These are phyloP conservation scores for Gorsachius goisagi DNA, from an alignment of 2,113 vertebrate genomes.

Conservation along the genomic window DNA sequence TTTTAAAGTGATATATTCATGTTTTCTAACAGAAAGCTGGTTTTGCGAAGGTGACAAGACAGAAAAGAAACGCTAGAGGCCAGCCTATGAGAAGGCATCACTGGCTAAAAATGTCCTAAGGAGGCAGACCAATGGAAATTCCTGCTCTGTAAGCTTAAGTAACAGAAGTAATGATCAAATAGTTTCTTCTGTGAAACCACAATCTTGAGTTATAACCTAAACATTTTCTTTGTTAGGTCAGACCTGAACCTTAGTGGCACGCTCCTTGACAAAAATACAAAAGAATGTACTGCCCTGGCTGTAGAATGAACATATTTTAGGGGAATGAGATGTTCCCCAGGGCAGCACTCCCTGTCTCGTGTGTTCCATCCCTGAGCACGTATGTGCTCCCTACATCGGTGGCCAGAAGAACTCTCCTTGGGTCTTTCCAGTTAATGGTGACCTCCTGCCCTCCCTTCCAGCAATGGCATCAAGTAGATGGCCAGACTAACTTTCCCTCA, in stretches of 20 bases:
- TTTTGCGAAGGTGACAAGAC: not conserved
- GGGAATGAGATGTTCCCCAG: not conserved
- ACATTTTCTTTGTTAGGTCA: not conserved
- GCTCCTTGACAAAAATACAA: not conserved
- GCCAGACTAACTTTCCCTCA: not conserved
- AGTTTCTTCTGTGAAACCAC: not conserved
- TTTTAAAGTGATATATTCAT: not conserved
- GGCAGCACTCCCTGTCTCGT: not conserved
- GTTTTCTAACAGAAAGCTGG: not conserved
- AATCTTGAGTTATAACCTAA: not conserved
- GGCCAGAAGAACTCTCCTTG: not conserved
- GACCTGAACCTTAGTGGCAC: not conserved
- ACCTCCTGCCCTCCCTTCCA: not conserved
- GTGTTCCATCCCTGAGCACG: not conserved
- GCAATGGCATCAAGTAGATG: not conserved
- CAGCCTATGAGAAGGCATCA: not conserved
- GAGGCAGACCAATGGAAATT: not conserved
- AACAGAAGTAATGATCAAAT: not conserved
- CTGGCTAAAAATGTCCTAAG: not conserved
- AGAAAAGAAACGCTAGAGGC: not conserved
- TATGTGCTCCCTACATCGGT: accelerated
- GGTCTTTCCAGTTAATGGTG: not conserved
- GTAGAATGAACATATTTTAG: not conserved
- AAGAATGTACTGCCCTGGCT: not conserved
- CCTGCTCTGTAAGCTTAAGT: not conserved